phyloP scores from a whole-genome alignment of 2,888 invertebrate species.

The Leptogaster cylindrica region DNA sequence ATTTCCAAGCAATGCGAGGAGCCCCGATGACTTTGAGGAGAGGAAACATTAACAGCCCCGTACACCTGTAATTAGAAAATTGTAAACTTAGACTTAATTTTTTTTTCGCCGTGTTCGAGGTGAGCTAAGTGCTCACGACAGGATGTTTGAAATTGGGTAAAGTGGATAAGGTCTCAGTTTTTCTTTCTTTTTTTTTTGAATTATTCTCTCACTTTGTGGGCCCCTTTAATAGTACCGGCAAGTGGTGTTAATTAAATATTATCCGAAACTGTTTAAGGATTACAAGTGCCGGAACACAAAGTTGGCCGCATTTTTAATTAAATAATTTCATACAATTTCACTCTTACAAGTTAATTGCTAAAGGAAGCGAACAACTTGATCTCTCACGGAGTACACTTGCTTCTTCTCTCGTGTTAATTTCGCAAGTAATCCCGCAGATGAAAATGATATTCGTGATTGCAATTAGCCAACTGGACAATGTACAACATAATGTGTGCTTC shows the following conservation, averaged over 20 bases:
- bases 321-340: slow-evolving; percentile 35
- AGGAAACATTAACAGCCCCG: slow-evolving; percentile 38
- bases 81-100: slow-evolving; percentile 43
- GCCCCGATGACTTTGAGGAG: slow-evolving; percentile 28
- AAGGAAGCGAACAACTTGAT: no score
- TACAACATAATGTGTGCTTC: no score
- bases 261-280: slow-evolving; percentile 19
- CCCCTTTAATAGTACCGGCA: slow-evolving; percentile 5
- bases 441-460: no score
- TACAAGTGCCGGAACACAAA: slow-evolving; percentile 23
- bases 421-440: no score
- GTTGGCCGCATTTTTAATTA: slow-evolving; percentile 21
- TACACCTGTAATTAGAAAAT: slow-evolving; percentile 46
- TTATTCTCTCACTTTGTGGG: slow-evolving; percentile 30
- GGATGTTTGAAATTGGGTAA: slow-evolving; percentile 46
- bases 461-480: no score
- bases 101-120: slow-evolving; percentile 29
- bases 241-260: slow-evolving; percentile 38
- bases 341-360: background rate
- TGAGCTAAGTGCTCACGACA: slow-evolving; percentile 43
- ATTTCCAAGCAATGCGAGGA: slow-evolving; percentile 50
- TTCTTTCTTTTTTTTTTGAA: slow-evolving; percentile 3
- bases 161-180: slow-evolving; percentile 43
- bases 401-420: no score
- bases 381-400: no score